phyloP scores from a whole-genome alignment of 1,140 invertebrate genomes.

The Bombus sibiricus region DNA sequence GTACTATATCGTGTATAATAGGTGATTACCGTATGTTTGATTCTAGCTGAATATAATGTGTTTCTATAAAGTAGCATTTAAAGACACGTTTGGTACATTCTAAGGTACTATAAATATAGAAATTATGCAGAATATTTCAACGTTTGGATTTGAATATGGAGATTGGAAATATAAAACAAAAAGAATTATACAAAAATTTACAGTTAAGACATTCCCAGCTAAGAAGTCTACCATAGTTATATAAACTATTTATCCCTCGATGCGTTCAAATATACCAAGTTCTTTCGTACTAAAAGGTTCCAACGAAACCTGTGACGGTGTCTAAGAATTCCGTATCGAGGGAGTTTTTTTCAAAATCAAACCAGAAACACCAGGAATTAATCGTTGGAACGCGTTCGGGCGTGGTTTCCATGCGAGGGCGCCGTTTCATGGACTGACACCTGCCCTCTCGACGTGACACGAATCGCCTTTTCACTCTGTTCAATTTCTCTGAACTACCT shows the following conservation, averaged over 20 bases:
- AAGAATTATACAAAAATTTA: not conserved
- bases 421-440: conserved; percentile 57
- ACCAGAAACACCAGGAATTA: not conserved
- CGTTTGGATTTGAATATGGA: not conserved
- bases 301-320: not conserved
- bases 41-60: too few species aligned
- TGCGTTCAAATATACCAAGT: too few species aligned
- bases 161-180: not conserved
- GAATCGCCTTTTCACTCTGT: conserved; percentile 55
- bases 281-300: not conserved
- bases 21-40: too few species aligned
- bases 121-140: not conserved
- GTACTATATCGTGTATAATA: too few species aligned
- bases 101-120: not conserved
- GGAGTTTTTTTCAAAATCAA: too few species aligned
- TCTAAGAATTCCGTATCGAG: not conserved
- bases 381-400: conserved; percentile 8
- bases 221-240: too few species aligned
- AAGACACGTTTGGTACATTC: not conserved
- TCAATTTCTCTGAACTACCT: conserved; percentile 53
- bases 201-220: too few species aligned
- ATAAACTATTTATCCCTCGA: too few species aligned
- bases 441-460: conserved; percentile 57
- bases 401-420: not conserved
- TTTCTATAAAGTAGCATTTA: too few species aligned